Percentiles rank a stretch among this genome's conserved stretches.
These are phyloP conservation scores for Polydrusus pterygomalis DNA, from an alignment of 2,888 invertebrate species.

Conservation along the genomic window DNA sequence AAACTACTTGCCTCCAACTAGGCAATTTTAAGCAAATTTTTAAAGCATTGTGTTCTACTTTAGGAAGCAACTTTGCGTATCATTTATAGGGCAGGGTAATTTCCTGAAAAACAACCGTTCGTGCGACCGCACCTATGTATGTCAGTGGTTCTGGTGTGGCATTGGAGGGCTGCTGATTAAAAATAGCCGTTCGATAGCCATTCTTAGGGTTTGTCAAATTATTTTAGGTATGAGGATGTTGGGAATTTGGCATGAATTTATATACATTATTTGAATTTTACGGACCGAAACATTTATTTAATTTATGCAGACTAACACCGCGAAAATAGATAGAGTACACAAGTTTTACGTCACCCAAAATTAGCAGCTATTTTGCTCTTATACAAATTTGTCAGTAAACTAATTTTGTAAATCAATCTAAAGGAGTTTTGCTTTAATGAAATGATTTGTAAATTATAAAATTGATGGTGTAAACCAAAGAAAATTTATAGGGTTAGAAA, in stretches of 20 bases:
- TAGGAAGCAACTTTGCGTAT: conserved; percentile 42
- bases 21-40: too few species aligned
- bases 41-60: neutral
- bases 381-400: too few species aligned
- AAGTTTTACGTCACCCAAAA: too few species aligned
- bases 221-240: neutral
- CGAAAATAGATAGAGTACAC: neutral
- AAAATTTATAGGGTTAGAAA: too few species aligned
- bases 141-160: conserved; percentile 31
- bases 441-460: too few species aligned
- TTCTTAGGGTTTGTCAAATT: conserved; percentile 15
- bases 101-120: conserved; percentile 47
- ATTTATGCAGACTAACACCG: too few species aligned
- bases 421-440: too few species aligned
- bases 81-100: conserved; percentile 39
- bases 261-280: neutral
- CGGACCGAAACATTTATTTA: too few species aligned
- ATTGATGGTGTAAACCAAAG: too few species aligned
- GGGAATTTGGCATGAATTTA: neutral
- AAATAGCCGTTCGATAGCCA: conserved; percentile 36
- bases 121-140: conserved; percentile 41
- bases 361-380: too few species aligned
- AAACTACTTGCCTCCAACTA: too few species aligned
- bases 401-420: too few species aligned
- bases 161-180: conserved; percentile 39